Base-by-base conservation (phyloP, 1,140 invertebrate genomes). In the Coenobita brevimanus region DNA sequence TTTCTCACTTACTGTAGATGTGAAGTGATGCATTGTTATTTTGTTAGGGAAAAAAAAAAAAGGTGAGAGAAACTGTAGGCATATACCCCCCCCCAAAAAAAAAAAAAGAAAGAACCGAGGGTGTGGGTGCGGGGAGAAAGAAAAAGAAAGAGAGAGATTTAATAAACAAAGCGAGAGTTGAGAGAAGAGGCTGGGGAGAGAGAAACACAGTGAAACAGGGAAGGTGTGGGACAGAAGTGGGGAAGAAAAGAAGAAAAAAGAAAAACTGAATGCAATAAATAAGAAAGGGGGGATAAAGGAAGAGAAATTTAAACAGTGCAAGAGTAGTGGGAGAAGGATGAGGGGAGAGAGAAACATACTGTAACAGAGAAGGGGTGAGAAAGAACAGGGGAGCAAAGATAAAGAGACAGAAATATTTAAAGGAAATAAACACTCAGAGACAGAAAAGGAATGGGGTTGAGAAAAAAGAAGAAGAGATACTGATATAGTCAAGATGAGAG, bases 191-290 rank as follows among this genome's bases (percentile, higher is more conserved):
- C n/a, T n/a, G n/a, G 54, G n/a, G 54, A 57, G 54, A 57, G 54
- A 57, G 54, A 57, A n/a, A 57, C 10, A 57, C 10, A 57, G 54
- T 13, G 54, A 57, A n/a, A 57, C 10, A 57, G 54, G n/a, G 54
- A 57, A n/a, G n/a, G 54, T 13, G 54, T 13, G 54, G n/a, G 54
- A 57, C 10, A 57, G 54, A 57, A 57, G 54, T 13, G 54, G n/a
- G 54, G n/a, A n/a, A 57, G 54, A 57, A n/a, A 57, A n/a, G n/a
- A n/a, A 57, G 54, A 57, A n/a, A 57, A n/a, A 57, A n/a, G n/a
- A n/a, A 57, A n/a, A 57, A n/a, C 13, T 10, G n/a, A n/a, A 57
- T 13, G 54, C 13, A n/a, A 57, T 13, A 57, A n/a, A 57, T 13
- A 13, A 57, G n/a, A 57, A 10, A 57, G 13, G 54, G n/a, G n/a